phyloP scores from a whole-genome alignment of 1,140 invertebrate species.

The Drosophila sp. region DNA sequence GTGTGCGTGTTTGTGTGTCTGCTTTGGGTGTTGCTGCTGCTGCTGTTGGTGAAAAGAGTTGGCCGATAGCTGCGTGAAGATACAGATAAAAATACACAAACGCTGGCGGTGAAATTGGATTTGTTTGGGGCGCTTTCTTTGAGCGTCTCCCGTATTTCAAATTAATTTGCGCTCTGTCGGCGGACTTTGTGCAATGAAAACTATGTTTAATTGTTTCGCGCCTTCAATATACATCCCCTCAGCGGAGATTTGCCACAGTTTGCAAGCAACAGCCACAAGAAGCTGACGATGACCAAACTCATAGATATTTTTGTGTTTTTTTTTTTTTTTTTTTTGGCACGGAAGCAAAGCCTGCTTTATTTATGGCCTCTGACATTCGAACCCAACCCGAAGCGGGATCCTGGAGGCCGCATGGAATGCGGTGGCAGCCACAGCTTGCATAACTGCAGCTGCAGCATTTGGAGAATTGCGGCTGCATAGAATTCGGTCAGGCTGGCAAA shows the following conservation, averaged over 20 bases:
- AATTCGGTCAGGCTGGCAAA: conserved; percentile 71
- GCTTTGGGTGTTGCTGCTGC: conserved; percentile 61
- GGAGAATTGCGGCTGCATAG: conserved; percentile 63
- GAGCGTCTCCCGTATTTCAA: conserved; percentile 46
- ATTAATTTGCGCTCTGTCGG: conserved; percentile 80
- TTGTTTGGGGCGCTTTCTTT: conserved; percentile 77
- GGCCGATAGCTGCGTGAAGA: conserved; percentile 31
- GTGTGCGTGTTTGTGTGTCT: conserved; percentile 17
- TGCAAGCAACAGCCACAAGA: not conserved
- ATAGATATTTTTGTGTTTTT: too few relatives aligned
- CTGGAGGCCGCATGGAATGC: conserved; percentile 56
- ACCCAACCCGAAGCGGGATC: conserved; percentile 37
- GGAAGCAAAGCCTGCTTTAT: conserved; percentile 50
- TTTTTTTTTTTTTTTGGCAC: conserved; percentile 22
- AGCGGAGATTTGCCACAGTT: conserved; percentile 13
- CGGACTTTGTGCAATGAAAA: conserved; percentile 81
- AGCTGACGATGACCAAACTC: conserved; percentile 21
- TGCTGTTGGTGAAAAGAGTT: conserved; percentile 67
- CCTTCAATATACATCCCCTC: conserved; percentile 58
- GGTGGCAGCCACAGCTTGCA: conserved; percentile 60
- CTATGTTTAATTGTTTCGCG: conserved; percentile 83
- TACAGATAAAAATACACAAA: conserved; percentile 70
- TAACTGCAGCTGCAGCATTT: conserved; percentile 57
- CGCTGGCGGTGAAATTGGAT: conserved; percentile 75
- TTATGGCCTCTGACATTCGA: conserved; percentile 77